Base-by-base conservation (phyloP, 2,113 vertebrate species). In the Eleginops maclovinus region DNA sequence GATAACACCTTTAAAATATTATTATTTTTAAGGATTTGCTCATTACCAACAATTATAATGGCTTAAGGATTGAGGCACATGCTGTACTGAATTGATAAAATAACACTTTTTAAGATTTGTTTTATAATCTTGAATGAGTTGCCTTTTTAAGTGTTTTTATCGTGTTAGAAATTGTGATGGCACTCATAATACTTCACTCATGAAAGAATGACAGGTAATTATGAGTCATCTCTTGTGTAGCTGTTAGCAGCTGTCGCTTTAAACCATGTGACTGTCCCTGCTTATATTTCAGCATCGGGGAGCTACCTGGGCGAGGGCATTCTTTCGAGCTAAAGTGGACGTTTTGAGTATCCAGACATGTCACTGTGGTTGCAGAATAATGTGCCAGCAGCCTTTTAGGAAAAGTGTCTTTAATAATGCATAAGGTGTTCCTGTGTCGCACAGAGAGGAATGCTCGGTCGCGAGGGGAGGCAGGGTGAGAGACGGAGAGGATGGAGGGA, bases 391-490 rank as follows among this genome's bases (percentile, higher is more conserved):
- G 93, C 90, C 92, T 94, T 94, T 94, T 93, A 94, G 93, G 90
- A 94, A 92, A 94, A 94, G 94, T 88, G 91, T 90, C 88, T 92
- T 94, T 88, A 95, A 95, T 94, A 93, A 95, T 95, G 93, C 87
- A 95, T 91, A 64, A 70, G 86, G 79, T 90, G 91, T 88, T 92
- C 87, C 88, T 36, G 87, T 91, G 92, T 93, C 82, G 74, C 91
- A 68, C 62, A 64, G 85, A 86, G 90, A 88, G 46, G 83, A 82
- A 55, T 55, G 88, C 81, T 83, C 72, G 87, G 91, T 90, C 89
- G 83, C 69, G 67, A 81, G 69, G 72, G 58, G 74, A 65, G 63
- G 49, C 46, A 22, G 56, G 13, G 66, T 10, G 9, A 67, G 69
- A 12, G n/a, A 68, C 15, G 40, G 24, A 40, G 46, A 46, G 63